Conservation (phyloP, 2,797 vertebrate species). For the Lutra lutra region DNA sequence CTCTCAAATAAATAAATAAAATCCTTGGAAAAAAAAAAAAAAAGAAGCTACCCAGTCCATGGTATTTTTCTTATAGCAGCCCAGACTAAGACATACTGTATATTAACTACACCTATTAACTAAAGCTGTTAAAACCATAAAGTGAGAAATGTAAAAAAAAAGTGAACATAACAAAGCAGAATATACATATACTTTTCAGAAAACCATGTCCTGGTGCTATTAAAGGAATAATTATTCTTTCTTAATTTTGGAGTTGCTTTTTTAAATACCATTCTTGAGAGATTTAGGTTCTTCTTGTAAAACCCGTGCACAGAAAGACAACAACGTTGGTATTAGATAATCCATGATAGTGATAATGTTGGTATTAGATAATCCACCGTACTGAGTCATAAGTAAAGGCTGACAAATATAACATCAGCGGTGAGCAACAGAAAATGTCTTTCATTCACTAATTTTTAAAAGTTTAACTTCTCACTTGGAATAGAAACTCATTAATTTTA, state of each 20-base stretch:
- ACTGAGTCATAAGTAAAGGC: background rate
- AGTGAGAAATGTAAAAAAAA: background rate
- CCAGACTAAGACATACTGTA: background rate
- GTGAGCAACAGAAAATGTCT: background rate
- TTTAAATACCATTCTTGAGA: background rate
- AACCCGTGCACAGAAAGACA: background rate
- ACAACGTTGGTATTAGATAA: background rate
- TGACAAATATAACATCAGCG: background rate
- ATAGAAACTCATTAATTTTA: constrained; percentile 9
- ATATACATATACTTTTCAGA: background rate
- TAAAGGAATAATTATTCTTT: constrained; percentile 37
- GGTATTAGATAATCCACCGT: background rate
- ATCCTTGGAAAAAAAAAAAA: too few relatives aligned
- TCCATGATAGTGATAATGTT: background rate
- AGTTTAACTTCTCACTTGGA: background rate
- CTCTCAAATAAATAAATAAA: too few relatives aligned
- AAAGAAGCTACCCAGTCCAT: background rate
- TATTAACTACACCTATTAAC: background rate
- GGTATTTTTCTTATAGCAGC: background rate
- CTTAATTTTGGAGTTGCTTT: background rate
- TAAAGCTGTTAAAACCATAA: background rate
- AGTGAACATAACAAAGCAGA: background rate
- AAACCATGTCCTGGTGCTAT: background rate
- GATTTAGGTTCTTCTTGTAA: background rate
- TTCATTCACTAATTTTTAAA: background rate